These are phyloP conservation scores for Aphodius granarius DNA, from an alignment of 2,888 invertebrate species.

Conservation along the genomic window DNA sequence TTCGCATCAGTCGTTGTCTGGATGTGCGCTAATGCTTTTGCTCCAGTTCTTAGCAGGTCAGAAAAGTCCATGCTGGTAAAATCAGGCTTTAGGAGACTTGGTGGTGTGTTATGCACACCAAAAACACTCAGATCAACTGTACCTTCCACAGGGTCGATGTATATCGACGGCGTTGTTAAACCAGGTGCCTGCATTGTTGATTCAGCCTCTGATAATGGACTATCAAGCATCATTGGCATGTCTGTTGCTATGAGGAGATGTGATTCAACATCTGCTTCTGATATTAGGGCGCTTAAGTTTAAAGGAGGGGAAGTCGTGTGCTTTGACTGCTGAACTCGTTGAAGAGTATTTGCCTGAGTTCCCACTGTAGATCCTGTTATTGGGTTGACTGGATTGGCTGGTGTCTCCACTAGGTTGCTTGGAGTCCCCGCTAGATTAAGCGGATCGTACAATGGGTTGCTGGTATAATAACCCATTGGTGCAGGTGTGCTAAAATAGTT, in stretches of 20 bases:
- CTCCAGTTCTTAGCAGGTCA: not conserved
- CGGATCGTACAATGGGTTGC: no score
- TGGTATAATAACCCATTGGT: no score
- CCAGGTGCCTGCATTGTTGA: not conserved
- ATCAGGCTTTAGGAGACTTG: no score
- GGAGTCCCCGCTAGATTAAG: no score
- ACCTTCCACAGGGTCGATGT: not conserved
- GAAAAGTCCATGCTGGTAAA: not conserved
- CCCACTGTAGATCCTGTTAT: no score
- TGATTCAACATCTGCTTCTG: not conserved
- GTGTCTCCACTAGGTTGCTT: no score
- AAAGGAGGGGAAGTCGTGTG: not conserved
- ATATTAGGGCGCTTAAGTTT: not conserved
- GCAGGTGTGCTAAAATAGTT: not conserved
- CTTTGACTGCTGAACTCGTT: not conserved
- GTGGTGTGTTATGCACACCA: not conserved
- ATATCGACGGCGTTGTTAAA: not conserved
- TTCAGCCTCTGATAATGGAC: not conserved
- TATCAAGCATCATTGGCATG: not conserved
- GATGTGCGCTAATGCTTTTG: not conserved
- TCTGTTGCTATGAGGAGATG: not conserved
- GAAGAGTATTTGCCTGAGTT: not conserved
- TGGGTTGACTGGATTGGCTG: no score
- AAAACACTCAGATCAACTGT: not conserved
- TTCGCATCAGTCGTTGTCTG: not conserved